Percentiles rank a stretch among this genome's conserved stretches.
phyloP scores from a whole-genome alignment of 2,888 invertebrate genomes.

The Agrochola lota region DNA sequence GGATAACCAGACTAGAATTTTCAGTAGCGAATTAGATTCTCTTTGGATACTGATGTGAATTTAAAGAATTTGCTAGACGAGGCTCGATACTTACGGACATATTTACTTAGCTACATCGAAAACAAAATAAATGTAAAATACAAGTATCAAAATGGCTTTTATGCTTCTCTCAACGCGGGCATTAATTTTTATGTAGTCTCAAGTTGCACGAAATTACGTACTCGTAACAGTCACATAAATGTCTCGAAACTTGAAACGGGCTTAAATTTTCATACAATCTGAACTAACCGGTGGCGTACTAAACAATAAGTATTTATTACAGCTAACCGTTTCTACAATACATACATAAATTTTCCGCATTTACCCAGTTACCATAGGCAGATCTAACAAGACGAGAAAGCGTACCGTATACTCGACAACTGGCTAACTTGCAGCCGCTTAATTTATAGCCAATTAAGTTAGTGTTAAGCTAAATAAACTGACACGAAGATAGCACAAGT shows the following conservation, averaged over 20 bases:
- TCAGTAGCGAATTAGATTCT: conserved; percentile 2
- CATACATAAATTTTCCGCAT: conserved; percentile 72
- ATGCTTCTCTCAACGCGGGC: conserved; percentile 32
- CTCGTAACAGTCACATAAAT: conserved; percentile 34
- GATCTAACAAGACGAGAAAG: conserved; percentile 81
- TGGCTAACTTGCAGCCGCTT: conserved; percentile 83
- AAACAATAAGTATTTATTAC: conserved; percentile 69
- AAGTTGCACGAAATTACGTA: conserved; percentile 49
- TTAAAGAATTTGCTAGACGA: background rate
- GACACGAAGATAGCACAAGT: conserved; percentile 85
- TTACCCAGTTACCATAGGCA: conserved; percentile 75
- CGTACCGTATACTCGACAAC: conserved; percentile 78
- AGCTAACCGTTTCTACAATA: conserved; percentile 63
- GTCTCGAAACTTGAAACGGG: conserved; percentile 40
- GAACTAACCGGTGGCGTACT: conserved; percentile 42
- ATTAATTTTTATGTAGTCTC: conserved; percentile 48
- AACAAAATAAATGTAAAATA: conserved; percentile 12
- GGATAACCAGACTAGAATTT: conserved; percentile 20
- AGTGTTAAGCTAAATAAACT: conserved; percentile 88
- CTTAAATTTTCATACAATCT: conserved; percentile 57
- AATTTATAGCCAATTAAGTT: conserved; percentile 90
- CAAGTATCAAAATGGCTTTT: conserved; percentile 17
- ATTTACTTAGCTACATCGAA: background rate
- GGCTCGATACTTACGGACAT: background rate
- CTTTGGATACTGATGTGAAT: conserved; percentile 1